A percentile compares a stretch with the other conserved stretches of the same genome.
Conservation (phyloP, 2,797 vertebrate species). For the Jordanella pulchra region DNA sequence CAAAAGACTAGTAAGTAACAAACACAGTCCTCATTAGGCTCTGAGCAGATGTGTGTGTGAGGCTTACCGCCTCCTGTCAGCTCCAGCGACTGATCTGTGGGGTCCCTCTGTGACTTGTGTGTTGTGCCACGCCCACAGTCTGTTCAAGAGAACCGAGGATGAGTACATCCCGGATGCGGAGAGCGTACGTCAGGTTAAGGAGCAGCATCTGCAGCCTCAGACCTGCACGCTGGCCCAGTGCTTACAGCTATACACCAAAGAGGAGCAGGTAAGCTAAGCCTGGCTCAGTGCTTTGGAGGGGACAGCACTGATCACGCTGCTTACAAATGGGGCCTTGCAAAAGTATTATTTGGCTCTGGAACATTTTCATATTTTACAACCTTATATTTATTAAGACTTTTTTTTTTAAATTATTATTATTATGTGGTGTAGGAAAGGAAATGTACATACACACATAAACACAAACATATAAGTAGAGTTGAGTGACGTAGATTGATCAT, state of each 20-base stretch:
- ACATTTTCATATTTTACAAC: not conserved
- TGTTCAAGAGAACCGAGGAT: conserved; percentile 94
- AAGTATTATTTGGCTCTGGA: not conserved
- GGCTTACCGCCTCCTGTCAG: conserved; percentile 10
- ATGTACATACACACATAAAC: too few relatives aligned
- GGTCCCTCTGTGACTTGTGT: conserved; percentile 40
- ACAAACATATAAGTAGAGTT: too few relatives aligned
- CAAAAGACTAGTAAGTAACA: conserved; percentile 94
- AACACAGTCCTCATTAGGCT: conserved; percentile 9
- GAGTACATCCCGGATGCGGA: conserved; percentile 97
- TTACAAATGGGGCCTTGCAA: not conserved
- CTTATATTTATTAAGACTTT: not conserved
- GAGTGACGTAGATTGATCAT: too few relatives aligned
- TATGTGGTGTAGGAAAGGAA: too few relatives aligned
- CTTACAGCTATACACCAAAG: conserved; percentile 99
- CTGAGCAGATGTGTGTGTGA: conserved; percentile 11
- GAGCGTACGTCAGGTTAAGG: conserved; percentile 91
- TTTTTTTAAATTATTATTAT: too few relatives aligned
- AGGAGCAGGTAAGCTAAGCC: conserved; percentile 89
- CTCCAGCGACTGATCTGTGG: not conserved
- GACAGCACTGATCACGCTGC: not conserved
- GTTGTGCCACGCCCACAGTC: conserved; percentile 71
- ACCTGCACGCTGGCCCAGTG: conserved; percentile 95
- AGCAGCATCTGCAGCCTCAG: conserved; percentile 95
- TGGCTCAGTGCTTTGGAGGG: not conserved